Percentiles rank a stretch among this genome's conserved stretches.
These are phyloP conservation scores for Pediacus dermestoides DNA, from an alignment of 2,888 invertebrate species.

Conservation along the genomic window DNA sequence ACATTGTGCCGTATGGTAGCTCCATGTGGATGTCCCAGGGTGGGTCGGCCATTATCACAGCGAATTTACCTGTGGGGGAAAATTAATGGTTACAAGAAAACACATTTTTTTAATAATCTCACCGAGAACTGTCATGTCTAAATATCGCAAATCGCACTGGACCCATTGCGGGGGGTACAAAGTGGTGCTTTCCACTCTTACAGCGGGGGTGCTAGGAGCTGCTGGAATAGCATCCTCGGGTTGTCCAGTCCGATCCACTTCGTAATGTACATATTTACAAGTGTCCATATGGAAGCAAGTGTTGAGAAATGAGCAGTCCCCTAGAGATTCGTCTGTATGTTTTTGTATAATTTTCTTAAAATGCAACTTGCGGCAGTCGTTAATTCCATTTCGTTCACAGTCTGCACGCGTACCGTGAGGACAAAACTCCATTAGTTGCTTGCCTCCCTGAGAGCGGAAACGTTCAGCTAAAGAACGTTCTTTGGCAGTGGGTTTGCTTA, in stretches of 20 bases:
- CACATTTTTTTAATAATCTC: conserved; percentile 5
- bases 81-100: conserved; percentile 12
- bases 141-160: conserved; percentile 89
- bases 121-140: conserved; percentile 88
- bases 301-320: conserved; percentile 96
- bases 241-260: conserved; percentile 76
- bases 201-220: conserved; percentile 33
- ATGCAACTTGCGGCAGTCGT: conserved; percentile 83
- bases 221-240: conserved; percentile 43
- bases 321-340: conserved; percentile 75
- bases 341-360: conserved; percentile 95
- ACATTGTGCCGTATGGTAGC: conserved; percentile 97
- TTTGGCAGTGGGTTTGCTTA: conserved; percentile 95
- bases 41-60: conserved; percentile 98
- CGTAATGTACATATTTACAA: conserved; percentile 98
- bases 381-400: conserved; percentile 60
- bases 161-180: conserved; percentile 94
- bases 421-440: conserved; percentile 93
- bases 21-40: conserved; percentile 99
- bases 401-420: conserved; percentile 92
- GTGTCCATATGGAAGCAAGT: conserved; percentile 99
- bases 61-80: conserved; percentile 92
- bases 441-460: conserved; percentile 92
- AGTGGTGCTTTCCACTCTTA: conserved; percentile 54
- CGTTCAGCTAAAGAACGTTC: conserved; percentile 92